Evolutionary conservation across 92 coral and sea anemone species (phyloP).

Genomic region (Heteractis magnifica): DNA sequence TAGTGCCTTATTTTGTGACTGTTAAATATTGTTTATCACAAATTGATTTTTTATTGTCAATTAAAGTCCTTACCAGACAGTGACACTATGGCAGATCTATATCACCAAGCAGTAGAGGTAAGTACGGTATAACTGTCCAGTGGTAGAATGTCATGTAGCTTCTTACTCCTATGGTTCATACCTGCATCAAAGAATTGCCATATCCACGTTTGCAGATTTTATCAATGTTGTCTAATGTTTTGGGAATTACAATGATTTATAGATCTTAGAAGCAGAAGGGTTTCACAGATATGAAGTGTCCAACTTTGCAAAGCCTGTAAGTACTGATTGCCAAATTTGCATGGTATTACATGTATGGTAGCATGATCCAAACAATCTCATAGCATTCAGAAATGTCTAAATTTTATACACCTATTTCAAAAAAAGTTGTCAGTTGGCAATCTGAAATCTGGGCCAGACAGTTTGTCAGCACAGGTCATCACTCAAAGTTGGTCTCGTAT

Average conservation of each 20-base stretch:
- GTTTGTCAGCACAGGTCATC: too few species aligned
- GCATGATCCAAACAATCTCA: too few species aligned
- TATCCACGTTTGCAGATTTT: background rate
- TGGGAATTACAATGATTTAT: background rate
- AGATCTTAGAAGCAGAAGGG: slow-evolving; percentile 56
- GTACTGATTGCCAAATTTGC: background rate
- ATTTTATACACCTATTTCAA: too few species aligned
- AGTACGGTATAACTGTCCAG: background rate
- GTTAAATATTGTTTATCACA: background rate
- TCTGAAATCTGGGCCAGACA: too few species aligned
- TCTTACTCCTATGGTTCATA: too few species aligned
- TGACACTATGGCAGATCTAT: slow-evolving; percentile 62
- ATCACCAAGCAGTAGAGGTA: slow-evolving; percentile 60
- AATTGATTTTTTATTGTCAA: background rate
- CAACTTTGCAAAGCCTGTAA: slow-evolving; percentile 76
- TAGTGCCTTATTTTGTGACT: background rate
- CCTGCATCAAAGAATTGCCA: background rate
- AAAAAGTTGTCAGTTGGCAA: too few species aligned
- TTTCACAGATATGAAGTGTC: slow-evolving; percentile 75
- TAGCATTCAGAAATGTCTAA: too few species aligned
- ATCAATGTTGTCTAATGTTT: background rate
- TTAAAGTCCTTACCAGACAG: slow-evolving; percentile 44
- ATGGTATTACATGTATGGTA: too few species aligned
- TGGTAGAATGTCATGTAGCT: too few species aligned
- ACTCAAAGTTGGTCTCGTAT: too few species aligned